phyloP scores from a whole-genome alignment of 92 coral and sea anemone genomes.

The Parazoanthus atlanticus region DNA sequence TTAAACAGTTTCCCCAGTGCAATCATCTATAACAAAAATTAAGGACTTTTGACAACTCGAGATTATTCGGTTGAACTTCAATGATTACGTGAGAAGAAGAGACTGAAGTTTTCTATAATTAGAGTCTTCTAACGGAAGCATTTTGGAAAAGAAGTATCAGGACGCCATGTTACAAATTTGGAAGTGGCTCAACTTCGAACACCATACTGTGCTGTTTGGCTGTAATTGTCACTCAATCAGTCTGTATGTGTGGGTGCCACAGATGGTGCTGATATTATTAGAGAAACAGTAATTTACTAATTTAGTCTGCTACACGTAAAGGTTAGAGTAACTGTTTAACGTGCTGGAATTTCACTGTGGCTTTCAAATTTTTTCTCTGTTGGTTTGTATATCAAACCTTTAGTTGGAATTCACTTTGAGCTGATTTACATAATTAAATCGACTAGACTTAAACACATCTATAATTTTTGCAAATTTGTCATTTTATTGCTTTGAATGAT shows the following conservation, averaged over 20 bases:
- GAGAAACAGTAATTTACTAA: background rate
- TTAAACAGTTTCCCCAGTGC: background rate
- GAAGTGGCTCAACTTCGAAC: no score
- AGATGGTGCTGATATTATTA: background rate
- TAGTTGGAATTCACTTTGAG: no score
- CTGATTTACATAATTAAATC: no score
- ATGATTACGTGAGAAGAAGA: no score
- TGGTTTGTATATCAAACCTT: no score
- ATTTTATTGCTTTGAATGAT: no score
- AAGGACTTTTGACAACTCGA: background rate
- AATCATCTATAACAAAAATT: background rate
- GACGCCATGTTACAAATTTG: background rate
- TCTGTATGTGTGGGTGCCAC: background rate
- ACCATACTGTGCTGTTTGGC: background rate
- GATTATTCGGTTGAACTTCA: background rate
- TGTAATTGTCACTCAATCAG: background rate
- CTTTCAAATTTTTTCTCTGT: no score
- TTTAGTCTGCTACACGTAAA: background rate
- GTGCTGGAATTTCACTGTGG: background rate
- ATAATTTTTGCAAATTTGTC: no score
- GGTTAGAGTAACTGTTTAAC: background rate
- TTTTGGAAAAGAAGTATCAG: background rate
- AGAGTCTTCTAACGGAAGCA: background rate
- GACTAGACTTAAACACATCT: no score
- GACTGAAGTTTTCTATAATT: background rate